Base-by-base conservation (phyloP, 2,797 vertebrate genomes). In the Morus bassanus region DNA sequence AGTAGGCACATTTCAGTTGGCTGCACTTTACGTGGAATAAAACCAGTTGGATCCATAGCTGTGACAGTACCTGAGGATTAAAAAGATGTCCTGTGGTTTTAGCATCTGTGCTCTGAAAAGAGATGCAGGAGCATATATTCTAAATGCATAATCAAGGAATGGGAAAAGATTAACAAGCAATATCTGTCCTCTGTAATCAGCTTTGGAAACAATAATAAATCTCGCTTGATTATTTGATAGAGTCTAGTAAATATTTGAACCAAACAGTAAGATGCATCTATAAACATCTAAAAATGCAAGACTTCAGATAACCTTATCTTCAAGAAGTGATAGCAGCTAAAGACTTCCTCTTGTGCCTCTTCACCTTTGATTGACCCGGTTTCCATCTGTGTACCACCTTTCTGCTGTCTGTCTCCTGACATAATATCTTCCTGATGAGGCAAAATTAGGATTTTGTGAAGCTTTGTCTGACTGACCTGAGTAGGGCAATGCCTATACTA, bases 1-100 rank as follows among this genome's bases (percentile, higher is more conserved):
- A 90, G 86, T 22, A 88, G 80, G 80, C 63, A 95, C 88, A 93
- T 51, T 96, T 87, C 85, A 81, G 54, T 78, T 93, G 93, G 88
- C 69, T 92, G 37, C 75, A 61, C 67, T 89, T 96, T 91, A 89
- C 82, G 60, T 97, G 82, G 73, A 96, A 92, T 85, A 95, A 95
- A 94, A 92, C 80, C 87, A 94, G 81, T 64, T 96, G 95, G 93
- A 96, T 92, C 53, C 85, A 81, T 95, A 93, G 81, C 93, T 91
- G 88, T 89, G 95, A 95, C 92, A 89, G 51, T 79, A 97, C 94
- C 87, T 79, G 80, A 87, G 91, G 95, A 97, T 96, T 97, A 98
- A 96, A 93, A 92, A 53, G 86, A 88, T 91, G 91, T 97, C 95
- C 96, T 82, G 94, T 82, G 91, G 95, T 96, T 97, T 96, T 79